Evolutionary conservation across 2,797 vertebrate species (phyloP), one percentile per base, ranked within the genome.

Genomic region (Gastrophryne carolinensis): DNA sequence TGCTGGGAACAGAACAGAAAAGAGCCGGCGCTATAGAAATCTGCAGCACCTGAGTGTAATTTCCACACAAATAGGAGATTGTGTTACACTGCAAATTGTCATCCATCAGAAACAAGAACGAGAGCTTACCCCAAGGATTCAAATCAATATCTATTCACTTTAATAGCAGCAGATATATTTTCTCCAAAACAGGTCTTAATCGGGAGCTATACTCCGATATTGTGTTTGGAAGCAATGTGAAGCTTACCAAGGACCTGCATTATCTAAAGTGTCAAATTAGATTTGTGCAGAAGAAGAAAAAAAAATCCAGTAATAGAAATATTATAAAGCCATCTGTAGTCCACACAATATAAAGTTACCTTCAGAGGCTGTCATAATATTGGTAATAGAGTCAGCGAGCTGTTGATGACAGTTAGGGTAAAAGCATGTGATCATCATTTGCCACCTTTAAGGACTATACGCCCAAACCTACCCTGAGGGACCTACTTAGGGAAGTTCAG

Each of bases 101-200:
- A 86, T 85, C 83, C 69, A 84, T 86, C 84, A 83, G 80, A 85
- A 75, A 37, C 64, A 79, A 81, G 79, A 79, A 84, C 80, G 39
- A 0, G 17, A 83, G 82, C 79, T 83, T 79, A 85, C 76, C 56
- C 79, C 64, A 79, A 47, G 72, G 79, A 84, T 68, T 79, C 80
- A 83, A 86, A 88, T 86, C 85, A 23, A 84, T 87, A 85, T 10
- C 7, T 85, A 85, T 83, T 78, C 80, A 81, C 85, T 84, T 84
- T 82, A 80, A 82, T 79, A 80, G 41, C 47, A 77, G 35, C 80
- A 79, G 75, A 83, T 83, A 79, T 61, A 84, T 83, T 86, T 82
- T 79, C 65, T 73, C 58, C 54, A 3, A 79, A 81, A 79, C 53
- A 80, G 74, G 78, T 83, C 87, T 87, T 85, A 85, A 85, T 87